Percentiles rank a stretch among this genome's conserved stretches.
Conservation (phyloP, 1,140 invertebrate species). For the Drosophila elegans region DNA sequence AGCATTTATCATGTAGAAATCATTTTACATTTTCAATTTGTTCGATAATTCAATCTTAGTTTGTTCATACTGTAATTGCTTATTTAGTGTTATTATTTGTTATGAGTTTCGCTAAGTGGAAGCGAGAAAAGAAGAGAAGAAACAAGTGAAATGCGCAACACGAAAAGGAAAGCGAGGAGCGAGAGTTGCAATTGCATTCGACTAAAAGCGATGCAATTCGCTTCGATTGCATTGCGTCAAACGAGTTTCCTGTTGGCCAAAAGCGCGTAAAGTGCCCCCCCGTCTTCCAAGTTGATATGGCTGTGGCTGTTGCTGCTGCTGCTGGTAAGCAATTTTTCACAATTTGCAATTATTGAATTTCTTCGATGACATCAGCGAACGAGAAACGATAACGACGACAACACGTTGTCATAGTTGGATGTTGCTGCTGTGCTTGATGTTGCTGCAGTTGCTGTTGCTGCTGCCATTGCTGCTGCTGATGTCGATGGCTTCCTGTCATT, state of each 20-base stretch:
- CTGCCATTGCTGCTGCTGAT: conserved; percentile 1
- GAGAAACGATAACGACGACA: conserved; percentile 26
- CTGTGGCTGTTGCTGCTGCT: conserved; percentile 17
- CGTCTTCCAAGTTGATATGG: conserved; percentile 3
- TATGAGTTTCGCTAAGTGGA: conserved; percentile 9
- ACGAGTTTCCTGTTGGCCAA: conserved; percentile 64
- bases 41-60: not conserved
- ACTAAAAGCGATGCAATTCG: conserved; percentile 21
- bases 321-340: conserved; percentile 65
- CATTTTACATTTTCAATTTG: too few relatives aligned
- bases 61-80: not conserved
- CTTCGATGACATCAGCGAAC: conserved; percentile 63
- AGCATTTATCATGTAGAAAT: too few relatives aligned
- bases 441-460: not conserved
- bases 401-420: conserved; percentile 20
- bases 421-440: conserved; percentile 12
- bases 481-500: conserved; percentile 64
- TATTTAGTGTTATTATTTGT: too few relatives aligned
- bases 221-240: conserved; percentile 42
- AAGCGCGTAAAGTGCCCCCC: conserved; percentile 62
- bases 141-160: conserved; percentile 34
- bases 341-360: conserved; percentile 72
- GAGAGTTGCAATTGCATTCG: conserved; percentile 32
- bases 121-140: conserved; percentile 35
- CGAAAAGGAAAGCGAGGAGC: conserved; percentile 36